A percentile compares a stretch with the other conserved stretches of the same genome.
Conservation (phyloP, 2,797 vertebrate species). For the Pantherophis alleghaniensis region DNA sequence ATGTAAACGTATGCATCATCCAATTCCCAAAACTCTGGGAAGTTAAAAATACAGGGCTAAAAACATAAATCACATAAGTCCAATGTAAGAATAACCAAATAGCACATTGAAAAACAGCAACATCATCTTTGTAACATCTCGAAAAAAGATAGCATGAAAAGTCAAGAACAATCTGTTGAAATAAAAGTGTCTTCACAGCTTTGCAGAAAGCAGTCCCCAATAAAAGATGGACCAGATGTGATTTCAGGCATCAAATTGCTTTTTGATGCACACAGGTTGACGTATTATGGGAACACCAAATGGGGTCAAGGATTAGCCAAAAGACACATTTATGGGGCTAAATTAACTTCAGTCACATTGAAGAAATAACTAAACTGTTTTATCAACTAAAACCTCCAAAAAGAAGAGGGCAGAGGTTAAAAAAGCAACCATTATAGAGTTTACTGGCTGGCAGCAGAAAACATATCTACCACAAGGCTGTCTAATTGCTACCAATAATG, state of each 20-base stretch:
- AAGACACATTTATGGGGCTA: background rate
- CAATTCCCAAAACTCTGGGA: background rate
- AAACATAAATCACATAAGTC: background rate
- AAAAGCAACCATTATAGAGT: background rate
- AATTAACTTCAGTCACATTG: background rate
- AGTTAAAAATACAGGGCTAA: background rate
- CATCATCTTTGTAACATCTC: background rate
- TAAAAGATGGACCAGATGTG: background rate
- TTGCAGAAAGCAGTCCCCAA: background rate
- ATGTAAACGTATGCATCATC: background rate
- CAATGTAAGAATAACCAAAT: background rate
- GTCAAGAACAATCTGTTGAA: background rate
- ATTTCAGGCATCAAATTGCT: background rate
- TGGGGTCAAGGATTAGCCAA: background rate
- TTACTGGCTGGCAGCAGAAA: background rate
- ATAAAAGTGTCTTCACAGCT: background rate
- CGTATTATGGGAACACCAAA: background rate
- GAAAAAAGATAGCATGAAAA: background rate
- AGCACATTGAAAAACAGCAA: background rate
- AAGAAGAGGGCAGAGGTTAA: background rate
- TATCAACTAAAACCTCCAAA: background rate
- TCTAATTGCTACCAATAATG: background rate
- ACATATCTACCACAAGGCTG: background rate
- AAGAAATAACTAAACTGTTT: background rate
- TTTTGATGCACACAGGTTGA: background rate